Conservation (phyloP, 2,888 invertebrate genomes). For the Parnassius smintheus region DNA sequence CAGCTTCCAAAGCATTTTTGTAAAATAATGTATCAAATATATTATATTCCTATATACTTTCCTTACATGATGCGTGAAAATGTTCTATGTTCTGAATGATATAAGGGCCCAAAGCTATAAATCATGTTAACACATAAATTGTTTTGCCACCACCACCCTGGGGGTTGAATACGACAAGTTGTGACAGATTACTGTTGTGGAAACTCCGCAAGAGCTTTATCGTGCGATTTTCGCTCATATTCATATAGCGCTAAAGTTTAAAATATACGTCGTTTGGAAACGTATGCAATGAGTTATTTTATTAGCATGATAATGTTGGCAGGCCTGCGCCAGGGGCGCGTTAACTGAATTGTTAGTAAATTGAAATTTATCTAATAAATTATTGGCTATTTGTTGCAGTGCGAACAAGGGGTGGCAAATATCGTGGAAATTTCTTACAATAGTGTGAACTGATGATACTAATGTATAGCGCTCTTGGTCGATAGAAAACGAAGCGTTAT, state of each 20-base stretch:
- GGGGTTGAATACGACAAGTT: slow-evolving; percentile 48
- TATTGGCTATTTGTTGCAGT: slow-evolving; percentile 53
- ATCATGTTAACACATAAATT: slow-evolving; percentile 80
- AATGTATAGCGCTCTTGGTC: neutral
- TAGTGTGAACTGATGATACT: slow-evolving; percentile 11
- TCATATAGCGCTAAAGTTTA: slow-evolving; percentile 16
- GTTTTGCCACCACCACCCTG: slow-evolving; percentile 59
- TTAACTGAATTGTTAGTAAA: slow-evolving; percentile 67
- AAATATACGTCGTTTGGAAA: slow-evolving; percentile 21
- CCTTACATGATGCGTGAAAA: slow-evolving; percentile 3
- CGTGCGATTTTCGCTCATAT: slow-evolving; percentile 34
- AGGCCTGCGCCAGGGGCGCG: slow-evolving; percentile 52
- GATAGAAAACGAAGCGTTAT: too few species aligned
- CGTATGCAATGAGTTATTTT: slow-evolving; percentile 49
- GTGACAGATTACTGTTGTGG: slow-evolving; percentile 39
- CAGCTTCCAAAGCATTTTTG: too few species aligned
- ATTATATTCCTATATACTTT: too few species aligned
- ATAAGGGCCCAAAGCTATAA: slow-evolving; percentile 58
- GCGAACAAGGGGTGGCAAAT: slow-evolving; percentile 32
- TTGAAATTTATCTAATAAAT: slow-evolving; percentile 79
- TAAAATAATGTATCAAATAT: too few species aligned
- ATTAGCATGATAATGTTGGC: slow-evolving; percentile 67
- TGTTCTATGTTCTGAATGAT: slow-evolving; percentile 37
- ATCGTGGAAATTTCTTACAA: slow-evolving; percentile 18
- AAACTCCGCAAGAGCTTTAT: slow-evolving; percentile 4